A percentile compares a stretch with the other conserved stretches of the same genome.
Evolutionary conservation across 2,113 vertebrate genomes (phyloP).

Genomic region (Ahaetulla prasina): DNA sequence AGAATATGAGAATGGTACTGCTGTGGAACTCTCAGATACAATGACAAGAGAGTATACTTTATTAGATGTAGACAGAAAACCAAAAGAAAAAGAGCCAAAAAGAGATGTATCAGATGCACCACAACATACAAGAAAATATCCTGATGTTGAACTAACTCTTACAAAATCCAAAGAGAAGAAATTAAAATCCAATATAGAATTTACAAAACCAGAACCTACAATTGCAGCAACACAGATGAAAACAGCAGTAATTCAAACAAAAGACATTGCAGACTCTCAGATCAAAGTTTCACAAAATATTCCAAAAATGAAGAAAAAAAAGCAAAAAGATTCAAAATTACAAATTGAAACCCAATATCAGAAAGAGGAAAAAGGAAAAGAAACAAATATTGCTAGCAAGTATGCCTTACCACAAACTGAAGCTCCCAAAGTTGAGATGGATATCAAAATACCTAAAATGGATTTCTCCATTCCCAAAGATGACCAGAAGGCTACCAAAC

Average conservation of each 20-base stretch:
- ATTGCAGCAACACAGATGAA: not conserved
- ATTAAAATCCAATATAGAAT: constrained; percentile 14
- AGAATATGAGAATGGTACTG: constrained; percentile 40
- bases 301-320: constrained; percentile 51
- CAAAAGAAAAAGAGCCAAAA: not conserved
- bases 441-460: not conserved
- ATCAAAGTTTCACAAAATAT: not conserved
- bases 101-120: constrained; percentile 31
- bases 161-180: constrained; percentile 49
- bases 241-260: constrained; percentile 24
- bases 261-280: constrained; percentile 7
- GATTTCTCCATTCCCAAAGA: not conserved
- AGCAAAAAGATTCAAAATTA: constrained; percentile 39
- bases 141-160: constrained; percentile 64
- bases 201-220: constrained; percentile 17
- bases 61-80: constrained; percentile 32
- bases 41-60: constrained; percentile 43
- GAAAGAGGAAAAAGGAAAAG: not conserved
- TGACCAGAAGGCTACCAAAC: not conserved
- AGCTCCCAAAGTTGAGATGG: constrained; percentile 11
- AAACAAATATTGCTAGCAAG: not conserved
- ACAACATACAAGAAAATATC: constrained; percentile 9
- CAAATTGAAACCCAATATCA: not conserved
- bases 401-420: not conserved
- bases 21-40: constrained; percentile 12